Evolutionary conservation across 2,797 vertebrate species (phyloP).

Genomic region (Poeciliopsis gracilis): DNA sequence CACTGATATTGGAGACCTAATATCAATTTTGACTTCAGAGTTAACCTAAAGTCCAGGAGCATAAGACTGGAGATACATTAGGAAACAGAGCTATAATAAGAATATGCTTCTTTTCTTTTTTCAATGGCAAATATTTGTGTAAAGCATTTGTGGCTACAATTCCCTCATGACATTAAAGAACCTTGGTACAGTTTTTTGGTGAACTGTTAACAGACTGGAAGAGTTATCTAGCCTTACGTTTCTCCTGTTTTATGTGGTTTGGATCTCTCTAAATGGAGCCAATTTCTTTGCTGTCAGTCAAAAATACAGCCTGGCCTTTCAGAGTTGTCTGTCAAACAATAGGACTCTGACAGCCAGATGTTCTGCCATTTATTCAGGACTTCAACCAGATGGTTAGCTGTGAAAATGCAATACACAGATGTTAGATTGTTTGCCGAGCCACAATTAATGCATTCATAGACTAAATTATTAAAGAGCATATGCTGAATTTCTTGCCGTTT

Average conservation of each 20-base stretch:
- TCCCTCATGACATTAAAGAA: neutral
- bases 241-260: neutral
- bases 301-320: neutral
- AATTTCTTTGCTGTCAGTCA: neutral
- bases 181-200: neutral
- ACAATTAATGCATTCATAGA: neutral
- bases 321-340: neutral
- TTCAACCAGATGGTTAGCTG: neutral
- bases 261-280: neutral
- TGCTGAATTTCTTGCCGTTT: neutral
- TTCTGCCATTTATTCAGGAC: neutral
- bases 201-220: neutral
- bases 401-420: neutral
- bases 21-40: constrained; percentile 37
- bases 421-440: neutral
- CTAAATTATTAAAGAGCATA: neutral
- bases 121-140: constrained; percentile 18
- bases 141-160: neutral
- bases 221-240: neutral
- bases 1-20: constrained; percentile 28
- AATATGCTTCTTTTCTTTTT: constrained; percentile 25
- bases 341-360: constrained; percentile 1
- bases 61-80: constrained; percentile 12
- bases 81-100: constrained; percentile 20
- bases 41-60: constrained; percentile 8